Percentiles rank a stretch among this genome's conserved stretches.
These are phyloP conservation scores for Poecilia velifera DNA, from an alignment of 2,797 vertebrate species.

Conservation along the genomic window DNA sequence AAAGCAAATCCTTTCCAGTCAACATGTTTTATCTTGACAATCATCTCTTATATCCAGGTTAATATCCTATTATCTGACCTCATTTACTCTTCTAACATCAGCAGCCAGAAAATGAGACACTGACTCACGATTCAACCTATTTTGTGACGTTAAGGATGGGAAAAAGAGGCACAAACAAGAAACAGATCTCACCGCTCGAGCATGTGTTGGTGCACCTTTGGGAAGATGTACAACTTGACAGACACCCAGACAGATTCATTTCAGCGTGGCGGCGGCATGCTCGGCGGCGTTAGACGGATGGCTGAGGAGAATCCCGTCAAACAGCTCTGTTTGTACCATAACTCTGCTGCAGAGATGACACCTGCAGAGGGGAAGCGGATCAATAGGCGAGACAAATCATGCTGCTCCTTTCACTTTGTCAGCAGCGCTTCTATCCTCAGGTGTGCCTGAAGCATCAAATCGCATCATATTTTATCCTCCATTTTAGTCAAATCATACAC, in stretches of 20 bases:
- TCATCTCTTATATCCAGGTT: conserved; percentile 28
- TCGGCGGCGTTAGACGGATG: conserved; percentile 42
- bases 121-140: conserved; percentile 23
- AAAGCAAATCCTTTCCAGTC: background rate
- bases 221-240: conserved; percentile 36
- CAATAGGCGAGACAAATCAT: conserved; percentile 27
- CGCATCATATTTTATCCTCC: background rate
- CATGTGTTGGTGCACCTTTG: conserved; percentile 8
- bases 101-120: conserved; percentile 9
- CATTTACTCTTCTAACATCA: conserved; percentile 47
- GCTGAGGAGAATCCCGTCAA: conserved; percentile 36
- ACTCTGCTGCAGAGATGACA: conserved; percentile 42
- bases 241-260: conserved; percentile 57
- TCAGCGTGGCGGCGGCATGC: conserved; percentile 37
- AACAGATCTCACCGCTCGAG: conserved; percentile 1
- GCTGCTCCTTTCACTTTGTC: background rate
- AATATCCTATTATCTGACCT: conserved; percentile 26
- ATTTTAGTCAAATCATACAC: background rate
- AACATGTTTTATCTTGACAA: conserved; percentile 4
- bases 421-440: conserved; percentile 1
- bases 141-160: conserved; percentile 19
- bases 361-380: conserved; percentile 17
- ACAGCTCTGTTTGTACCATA: conserved; percentile 45
- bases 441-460: conserved; percentile 2
- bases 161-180: conserved; percentile 16